Percentiles rank a stretch among this genome's conserved stretches.
Evolutionary conservation across 2,113 vertebrate species (phyloP).

Genomic region (Rhabdornis inornatus): DNA sequence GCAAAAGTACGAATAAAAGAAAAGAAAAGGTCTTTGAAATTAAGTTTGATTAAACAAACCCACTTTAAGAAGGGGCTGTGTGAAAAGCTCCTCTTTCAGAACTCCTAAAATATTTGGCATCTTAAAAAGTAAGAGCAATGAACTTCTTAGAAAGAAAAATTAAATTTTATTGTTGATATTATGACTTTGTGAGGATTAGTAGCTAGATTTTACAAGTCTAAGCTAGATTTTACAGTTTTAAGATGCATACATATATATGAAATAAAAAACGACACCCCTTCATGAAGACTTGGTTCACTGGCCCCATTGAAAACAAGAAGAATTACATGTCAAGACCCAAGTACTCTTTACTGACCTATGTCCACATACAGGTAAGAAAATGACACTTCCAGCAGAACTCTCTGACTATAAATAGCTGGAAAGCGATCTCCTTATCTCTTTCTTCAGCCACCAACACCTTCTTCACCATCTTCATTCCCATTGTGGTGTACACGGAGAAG

Average conservation of each 20-base stretch:
- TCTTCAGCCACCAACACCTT: not conserved
- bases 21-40: not conserved
- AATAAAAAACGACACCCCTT: not conserved
- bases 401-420: not conserved
- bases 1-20: not conserved
- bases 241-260: too few relatives aligned
- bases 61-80: not conserved
- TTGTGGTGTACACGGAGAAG: not conserved
- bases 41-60: not conserved
- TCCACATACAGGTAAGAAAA: not conserved
- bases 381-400: not conserved
- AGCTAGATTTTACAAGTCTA: not conserved
- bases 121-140: not conserved
- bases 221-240: not conserved
- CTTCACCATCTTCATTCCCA: not conserved
- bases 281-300: not conserved
- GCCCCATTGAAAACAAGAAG: not conserved
- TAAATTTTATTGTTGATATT: not conserved
- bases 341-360: not conserved
- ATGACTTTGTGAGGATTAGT: not conserved
- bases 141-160: not conserved
- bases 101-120: not conserved
- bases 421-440: not conserved
- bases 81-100: not conserved
- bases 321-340: not conserved